Percentiles rank a stretch among this genome's conserved stretches.
Evolutionary conservation across 2,888 invertebrate species (phyloP).

Genomic region (Clostera curtula): DNA sequence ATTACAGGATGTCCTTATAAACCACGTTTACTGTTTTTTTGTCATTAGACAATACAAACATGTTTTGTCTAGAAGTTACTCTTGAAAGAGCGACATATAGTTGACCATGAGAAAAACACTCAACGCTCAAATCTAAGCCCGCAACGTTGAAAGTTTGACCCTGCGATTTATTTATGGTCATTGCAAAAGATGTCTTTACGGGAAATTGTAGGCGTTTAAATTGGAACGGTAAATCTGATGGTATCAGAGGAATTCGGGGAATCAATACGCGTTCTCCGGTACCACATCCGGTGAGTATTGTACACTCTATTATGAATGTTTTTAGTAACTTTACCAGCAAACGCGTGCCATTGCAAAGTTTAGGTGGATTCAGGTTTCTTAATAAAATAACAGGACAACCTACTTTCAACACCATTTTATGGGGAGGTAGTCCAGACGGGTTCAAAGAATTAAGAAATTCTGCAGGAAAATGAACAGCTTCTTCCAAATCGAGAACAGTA

Average conservation of each 20-base stretch:
- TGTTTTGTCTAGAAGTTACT: no score
- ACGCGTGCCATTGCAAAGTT: conserved; percentile 19
- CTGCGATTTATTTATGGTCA: no score
- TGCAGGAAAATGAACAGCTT: no score
- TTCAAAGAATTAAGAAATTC: conserved; percentile 14
- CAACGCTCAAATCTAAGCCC: no score
- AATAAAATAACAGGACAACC: conserved; percentile 21
- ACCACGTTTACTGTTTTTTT: no score
- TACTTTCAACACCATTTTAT: conserved; percentile 21
- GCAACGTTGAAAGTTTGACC: no score
- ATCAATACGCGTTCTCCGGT: conserved; percentile 15
- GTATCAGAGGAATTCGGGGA: conserved; percentile 16
- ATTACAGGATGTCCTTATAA: no score
- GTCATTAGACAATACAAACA: no score
- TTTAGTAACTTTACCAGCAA: conserved; percentile 17
- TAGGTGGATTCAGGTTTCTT: conserved; percentile 18
- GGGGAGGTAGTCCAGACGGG: conserved; percentile 9
- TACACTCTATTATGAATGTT: conserved; percentile 23
- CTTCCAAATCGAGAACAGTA: no score
- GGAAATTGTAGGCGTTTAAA: conserved; percentile 19
- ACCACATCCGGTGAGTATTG: conserved; percentile 21
- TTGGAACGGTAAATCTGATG: conserved; percentile 19
- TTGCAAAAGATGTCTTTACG: conserved; percentile 11
- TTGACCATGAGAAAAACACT: no score
- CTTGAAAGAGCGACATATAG: no score